Conservation (phyloP, 2,888 invertebrate genomes). For the Tryphoninae sp. region DNA sequence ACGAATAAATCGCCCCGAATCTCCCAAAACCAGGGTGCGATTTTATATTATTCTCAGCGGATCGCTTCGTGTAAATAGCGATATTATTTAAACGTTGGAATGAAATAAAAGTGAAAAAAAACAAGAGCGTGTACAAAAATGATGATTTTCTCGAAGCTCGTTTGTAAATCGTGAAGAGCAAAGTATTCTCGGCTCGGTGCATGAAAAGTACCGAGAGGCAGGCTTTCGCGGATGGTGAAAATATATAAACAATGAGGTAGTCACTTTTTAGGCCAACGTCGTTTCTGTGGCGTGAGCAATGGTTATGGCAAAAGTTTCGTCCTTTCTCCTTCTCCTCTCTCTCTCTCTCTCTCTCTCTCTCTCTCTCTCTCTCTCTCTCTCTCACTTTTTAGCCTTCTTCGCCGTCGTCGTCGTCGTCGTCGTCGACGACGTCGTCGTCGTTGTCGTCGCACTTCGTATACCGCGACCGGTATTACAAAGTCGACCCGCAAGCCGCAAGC, state of each 20-base stretch:
- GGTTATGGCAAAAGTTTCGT: constrained; percentile 73
- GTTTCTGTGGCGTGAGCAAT: constrained; percentile 68
- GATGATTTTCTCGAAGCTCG: too few species aligned
- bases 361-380: constrained; percentile 6
- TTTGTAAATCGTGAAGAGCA: not conserved
- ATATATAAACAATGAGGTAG: constrained; percentile 70
- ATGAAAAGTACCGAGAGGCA: constrained; percentile 6
- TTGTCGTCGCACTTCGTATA: constrained; percentile 34
- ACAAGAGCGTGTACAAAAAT: too few species aligned
- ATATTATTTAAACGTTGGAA: not conserved
- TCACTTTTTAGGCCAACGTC: constrained; percentile 69
- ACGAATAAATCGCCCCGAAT: not conserved
- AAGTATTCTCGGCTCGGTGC: not conserved
- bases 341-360: constrained; percentile 13
- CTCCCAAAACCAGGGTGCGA: not conserved
- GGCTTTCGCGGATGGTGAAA: constrained; percentile 29
- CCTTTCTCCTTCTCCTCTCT: constrained; percentile 23
- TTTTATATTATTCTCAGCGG: constrained; percentile 17
- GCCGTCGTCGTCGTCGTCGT: not conserved
- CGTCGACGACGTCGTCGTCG: too few species aligned
- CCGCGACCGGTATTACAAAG: constrained; percentile 41
- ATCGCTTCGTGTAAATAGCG: not conserved
- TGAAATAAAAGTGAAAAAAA: too few species aligned
- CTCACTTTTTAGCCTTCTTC: constrained; percentile 1
- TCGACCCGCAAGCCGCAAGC: constrained; percentile 53